Base-by-base conservation (phyloP, 2,113 vertebrate species). In the Macquaria australasica region DNA sequence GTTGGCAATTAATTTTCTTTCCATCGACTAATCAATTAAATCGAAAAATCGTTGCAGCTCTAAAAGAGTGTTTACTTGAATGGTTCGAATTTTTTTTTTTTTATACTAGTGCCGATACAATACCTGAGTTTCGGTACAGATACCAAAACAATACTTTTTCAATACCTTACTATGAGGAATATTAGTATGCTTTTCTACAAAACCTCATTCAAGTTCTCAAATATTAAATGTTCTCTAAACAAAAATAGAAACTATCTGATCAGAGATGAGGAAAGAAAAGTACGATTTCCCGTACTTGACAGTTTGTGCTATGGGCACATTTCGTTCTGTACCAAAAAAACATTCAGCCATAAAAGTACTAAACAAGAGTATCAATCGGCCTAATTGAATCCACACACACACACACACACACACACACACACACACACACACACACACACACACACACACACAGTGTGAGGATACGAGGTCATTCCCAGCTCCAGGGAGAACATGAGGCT, bases 381-480 rank as follows among this genome's bases (percentile, higher is more conserved):
- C 16, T 37, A 18, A 63, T 2, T 14, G 10, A 66, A 8, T 23
- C 7, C 28, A 34, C 56, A 28, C 11, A 59, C 25, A 28, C n/a
- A 59, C 56, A n/a, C 53, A 21, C n/a, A 58, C 56, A 58, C 21
- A 14, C 20, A 39, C 28, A 34, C 56, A 59, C 11, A 59, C 25
- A 28, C n/a, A 59, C n/a, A 15, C 12, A 7, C 59, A 60, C 15
- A 18, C 59, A 60, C 59, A 39, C 34, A 39, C 16, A 9, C 31
- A 20, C 37, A 14, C 34, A 64, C 63, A 39, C 37, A 31, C 25
- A 31, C 45, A 67, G n/a, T 2, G 43, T 20, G 94, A 99, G 98
- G 98, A 99, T 99, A 99, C 95, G 98, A 97, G 70, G 98, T 99
- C 98, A 99, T 99, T 68, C 98, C 98, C 86, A 99, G 95, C 92